Conservation (phyloP, 2,888 invertebrate genomes). For the Dolichopus griseipennis region DNA sequence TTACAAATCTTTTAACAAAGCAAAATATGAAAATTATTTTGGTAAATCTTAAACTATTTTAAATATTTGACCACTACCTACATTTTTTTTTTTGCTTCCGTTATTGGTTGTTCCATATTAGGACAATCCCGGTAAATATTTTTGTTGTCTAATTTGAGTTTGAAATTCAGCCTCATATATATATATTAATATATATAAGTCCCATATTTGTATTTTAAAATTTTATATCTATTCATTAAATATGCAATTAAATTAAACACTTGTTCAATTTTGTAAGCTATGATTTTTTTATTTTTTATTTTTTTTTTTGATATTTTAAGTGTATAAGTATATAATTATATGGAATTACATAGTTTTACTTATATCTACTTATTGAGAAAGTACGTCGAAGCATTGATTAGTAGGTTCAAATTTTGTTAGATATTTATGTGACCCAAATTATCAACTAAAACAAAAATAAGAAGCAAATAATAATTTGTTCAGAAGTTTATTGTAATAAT, state of each 20-base stretch:
- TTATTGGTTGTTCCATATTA: neutral
- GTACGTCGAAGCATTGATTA: neutral
- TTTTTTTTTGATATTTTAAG: neutral
- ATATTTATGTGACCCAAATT: neutral
- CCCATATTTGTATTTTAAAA: no score
- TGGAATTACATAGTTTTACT: neutral
- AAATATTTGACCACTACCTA: neutral
- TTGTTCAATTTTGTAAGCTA: neutral
- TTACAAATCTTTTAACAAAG: no score
- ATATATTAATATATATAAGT: neutral
- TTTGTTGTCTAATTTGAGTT: neutral
- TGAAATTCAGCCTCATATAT: neutral
- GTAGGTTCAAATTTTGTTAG: neutral
- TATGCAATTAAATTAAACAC: no score
- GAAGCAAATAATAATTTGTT: no score
- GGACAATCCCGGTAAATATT: neutral
- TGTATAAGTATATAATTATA: neutral
- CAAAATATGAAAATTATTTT: neutral
- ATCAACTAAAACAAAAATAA: neutral
- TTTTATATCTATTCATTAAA: no score
- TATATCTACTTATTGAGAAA: neutral
- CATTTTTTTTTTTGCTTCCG: neutral
- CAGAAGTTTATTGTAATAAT: no score
- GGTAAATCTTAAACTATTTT: neutral
- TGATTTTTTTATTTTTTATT: neutral